Conservation (phyloP, 2,888 invertebrate species). For the Lysandra coridon region DNA sequence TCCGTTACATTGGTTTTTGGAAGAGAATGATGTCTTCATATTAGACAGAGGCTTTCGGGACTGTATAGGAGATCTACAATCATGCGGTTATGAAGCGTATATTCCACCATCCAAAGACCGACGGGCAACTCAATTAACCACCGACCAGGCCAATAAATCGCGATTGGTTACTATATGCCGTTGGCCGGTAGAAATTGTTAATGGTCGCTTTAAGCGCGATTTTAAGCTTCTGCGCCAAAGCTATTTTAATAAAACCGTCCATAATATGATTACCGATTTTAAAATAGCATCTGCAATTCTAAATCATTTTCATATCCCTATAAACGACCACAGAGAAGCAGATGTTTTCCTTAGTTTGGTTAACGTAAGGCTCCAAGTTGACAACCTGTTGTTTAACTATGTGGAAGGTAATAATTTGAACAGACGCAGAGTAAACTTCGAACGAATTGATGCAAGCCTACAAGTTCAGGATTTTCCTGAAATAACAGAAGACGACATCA, state of each 20-base stretch:
- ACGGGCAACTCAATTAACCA: slow-evolving; percentile 20
- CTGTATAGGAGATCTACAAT: slow-evolving; percentile 25
- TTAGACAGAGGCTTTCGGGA: slow-evolving; percentile 26
- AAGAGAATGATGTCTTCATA: neutral
- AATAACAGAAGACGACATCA: too few relatives aligned
- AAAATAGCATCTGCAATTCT: slow-evolving; percentile 5
- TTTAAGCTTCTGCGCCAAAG: slow-evolving; percentile 38
- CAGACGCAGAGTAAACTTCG: too few relatives aligned
- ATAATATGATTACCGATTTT: slow-evolving; percentile 15
- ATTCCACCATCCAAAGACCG: slow-evolving; percentile 16
- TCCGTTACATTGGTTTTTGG: neutral
- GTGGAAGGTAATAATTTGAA: too few relatives aligned
- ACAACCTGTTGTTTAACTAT: too few relatives aligned
- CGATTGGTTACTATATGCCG: slow-evolving; percentile 37
- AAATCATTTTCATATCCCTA: neutral
- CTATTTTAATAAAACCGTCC: slow-evolving; percentile 37
- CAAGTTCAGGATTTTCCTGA: too few relatives aligned
- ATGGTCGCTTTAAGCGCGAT: slow-evolving; percentile 37
- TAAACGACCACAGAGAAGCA: neutral
- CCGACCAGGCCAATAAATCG: too few relatives aligned
- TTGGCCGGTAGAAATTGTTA: slow-evolving; percentile 40
- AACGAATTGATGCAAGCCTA: too few relatives aligned
- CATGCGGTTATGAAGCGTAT: slow-evolving; percentile 20
- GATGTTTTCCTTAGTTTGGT: neutral
- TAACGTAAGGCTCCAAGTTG: neutral